Evolutionary conservation across 2,888 invertebrate genomes (phyloP), one percentile per base, ranked within the genome.

Genomic region (Dinocampus coccinellae): DNA sequence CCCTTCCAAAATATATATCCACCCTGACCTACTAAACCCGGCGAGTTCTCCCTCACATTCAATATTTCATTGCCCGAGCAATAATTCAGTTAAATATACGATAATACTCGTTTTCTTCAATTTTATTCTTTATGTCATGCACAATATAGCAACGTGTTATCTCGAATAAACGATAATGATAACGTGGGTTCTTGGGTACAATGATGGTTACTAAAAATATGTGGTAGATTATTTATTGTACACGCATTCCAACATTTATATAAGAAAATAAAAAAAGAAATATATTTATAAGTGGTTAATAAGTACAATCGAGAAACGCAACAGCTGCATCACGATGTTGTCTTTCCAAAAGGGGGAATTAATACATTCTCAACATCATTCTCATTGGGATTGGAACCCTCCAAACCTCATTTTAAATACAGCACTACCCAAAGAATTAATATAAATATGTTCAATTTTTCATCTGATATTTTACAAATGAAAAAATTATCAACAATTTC

Each of bases 1-100:
- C 72, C 73, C 73, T 26, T 55, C 57, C 29, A 24, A 33, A 60
- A 29, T 66, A 36, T 57, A 22, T 62, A 67, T 70, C 69, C 76
- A 77, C 77, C 78, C 75, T 83, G 83, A 83, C 81, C 83, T 72
- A 83, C 73, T 83, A 66, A 76, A 75, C 77, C 76, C 73, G 73
- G 75, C 73, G 29, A 60, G 69, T 39, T 61, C 69, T 61, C 73
- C 60, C 66, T 52, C 69, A 53, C 65, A 24, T 3, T 7, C 47
- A 6, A 3, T 22, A 26, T 20, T 16, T 26, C 16, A 29, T n/a
- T 16, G 22, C 16, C 2, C 39, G 9, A 26, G 42, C 26, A 24
- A 57, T 63, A 63, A 57, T 11, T 47, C 47, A 9, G 16, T 22
- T 57, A 16, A 16, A 47, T n/a, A 47, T 47, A n/a, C 13, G 1